phyloP scores from a whole-genome alignment of 1,140 invertebrate genomes.

The Vanessa tameamea region DNA sequence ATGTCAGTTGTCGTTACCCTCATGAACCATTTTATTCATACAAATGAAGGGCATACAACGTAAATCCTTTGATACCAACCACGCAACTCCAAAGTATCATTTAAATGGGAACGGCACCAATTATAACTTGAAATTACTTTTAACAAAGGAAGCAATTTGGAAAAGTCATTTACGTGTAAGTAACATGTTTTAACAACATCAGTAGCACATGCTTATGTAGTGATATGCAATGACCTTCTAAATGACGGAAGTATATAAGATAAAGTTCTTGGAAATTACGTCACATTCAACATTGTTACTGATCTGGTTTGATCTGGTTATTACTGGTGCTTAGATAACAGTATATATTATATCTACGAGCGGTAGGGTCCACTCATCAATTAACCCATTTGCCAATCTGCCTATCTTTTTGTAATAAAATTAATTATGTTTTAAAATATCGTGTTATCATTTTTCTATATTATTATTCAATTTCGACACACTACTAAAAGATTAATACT shows the following conservation, averaged over 20 bases:
- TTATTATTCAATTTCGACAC: no score
- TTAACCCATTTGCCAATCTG: no score
- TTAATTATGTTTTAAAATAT: no score
- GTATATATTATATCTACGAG: no score
- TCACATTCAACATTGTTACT: neutral
- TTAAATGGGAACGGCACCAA: slow-evolving; percentile 38
- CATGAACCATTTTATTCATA: neutral
- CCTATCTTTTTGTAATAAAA: no score
- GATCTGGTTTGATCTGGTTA: no score
- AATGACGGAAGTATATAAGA: neutral
- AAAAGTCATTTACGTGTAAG: slow-evolving; percentile 33
- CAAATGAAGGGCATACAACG: slow-evolving; percentile 2
- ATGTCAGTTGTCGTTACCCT: neutral
- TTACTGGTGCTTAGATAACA: no score
- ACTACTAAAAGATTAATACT: no score
- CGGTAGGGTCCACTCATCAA: no score
- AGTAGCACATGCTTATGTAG: neutral
- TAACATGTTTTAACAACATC: slow-evolving; percentile 35
- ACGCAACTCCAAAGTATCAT: slow-evolving; percentile 39
- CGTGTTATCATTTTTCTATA: no score
- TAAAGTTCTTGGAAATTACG: neutral
- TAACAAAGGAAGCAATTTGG: slow-evolving; percentile 46
- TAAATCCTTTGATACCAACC: slow-evolving; percentile 34
- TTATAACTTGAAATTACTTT: slow-evolving; percentile 48
- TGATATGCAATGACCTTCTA: neutral